A percentile compares a stretch with the other conserved stretches of the same genome.
phyloP scores from a whole-genome alignment of 2,113 vertebrate genomes.

The Cettia cetti region DNA sequence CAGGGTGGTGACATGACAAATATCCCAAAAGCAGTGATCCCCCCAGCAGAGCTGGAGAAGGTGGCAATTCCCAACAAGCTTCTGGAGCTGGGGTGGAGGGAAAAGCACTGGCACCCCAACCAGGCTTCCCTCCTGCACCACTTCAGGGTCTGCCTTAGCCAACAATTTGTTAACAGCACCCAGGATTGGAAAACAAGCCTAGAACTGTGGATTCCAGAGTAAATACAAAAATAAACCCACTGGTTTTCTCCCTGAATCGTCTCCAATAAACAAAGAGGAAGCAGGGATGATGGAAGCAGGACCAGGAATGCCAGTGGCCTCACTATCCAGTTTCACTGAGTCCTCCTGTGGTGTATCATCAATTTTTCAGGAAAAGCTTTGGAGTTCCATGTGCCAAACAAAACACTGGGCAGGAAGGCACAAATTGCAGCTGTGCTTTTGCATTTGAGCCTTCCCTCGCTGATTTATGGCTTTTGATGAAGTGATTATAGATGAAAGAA shows the following conservation, averaged over 20 bases:
- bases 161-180: background rate
- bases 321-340: background rate
- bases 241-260: background rate
- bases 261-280: background rate
- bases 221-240: background rate
- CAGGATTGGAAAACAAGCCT: background rate
- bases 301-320: background rate
- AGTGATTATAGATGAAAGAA: constrained; percentile 73
- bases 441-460: constrained; percentile 26
- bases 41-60: background rate
- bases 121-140: background rate
- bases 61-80: background rate
- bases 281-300: background rate
- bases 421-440: constrained; percentile 53
- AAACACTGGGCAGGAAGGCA: constrained; percentile 72
- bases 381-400: constrained; percentile 47
- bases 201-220: background rate
- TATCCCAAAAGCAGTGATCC: background rate
- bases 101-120: background rate
- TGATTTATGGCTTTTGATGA: constrained; percentile 65
- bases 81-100: background rate
- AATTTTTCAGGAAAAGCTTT: constrained; percentile 61
- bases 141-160: background rate
- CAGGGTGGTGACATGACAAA: background rate
- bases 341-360: background rate